Evolutionary conservation across 2,113 vertebrate species (phyloP), one percentile per base, ranked within the genome.

Genomic region (Nipponia nippon): DNA sequence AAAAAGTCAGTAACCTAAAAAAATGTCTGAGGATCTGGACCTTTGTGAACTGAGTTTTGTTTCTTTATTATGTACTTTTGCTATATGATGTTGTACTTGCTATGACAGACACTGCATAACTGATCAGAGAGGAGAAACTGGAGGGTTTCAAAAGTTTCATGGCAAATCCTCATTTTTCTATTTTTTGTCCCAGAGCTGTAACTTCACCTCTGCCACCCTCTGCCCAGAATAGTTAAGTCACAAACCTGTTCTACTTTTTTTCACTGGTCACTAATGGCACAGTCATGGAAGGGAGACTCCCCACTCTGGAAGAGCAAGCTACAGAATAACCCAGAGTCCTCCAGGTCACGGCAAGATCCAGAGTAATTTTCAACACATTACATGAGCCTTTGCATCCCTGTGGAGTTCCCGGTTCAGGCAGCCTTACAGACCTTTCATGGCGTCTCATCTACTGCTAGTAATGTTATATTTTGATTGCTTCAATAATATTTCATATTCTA

Each of bases 141-240:
- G 8, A 83, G 36, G 21, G 59, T 52, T 92, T 86, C 20, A 26
- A 4, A 76, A 86, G 26, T 65, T 76, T 63, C 25, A 44, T 3
- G 7, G 32, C 21, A 82, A 89, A 87, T 44, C 69, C 26, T 90
- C 6, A 13, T 83, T 72, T 77, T 62, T 22, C 26, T 61, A 65
- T 85, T 72, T 71, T 71, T 63, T 79, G 21, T 63, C 18, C 47
- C 40, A 83, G 13, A 94, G 29, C 32, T 86, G 13, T 66, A 65
- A 70, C n/a, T 53, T 75, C 29, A 63, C 16, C 32, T 81, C 50
- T 0, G 0, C 11, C 2, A 3, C 27, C 8, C 61, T 83, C 40
- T 80, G 46, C 21, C 15, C 63, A 81, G 55, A 89, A 52, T 0
- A 73, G 63, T 29, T 65, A 59, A 59, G 34, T 29, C 55, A 82